Conservation (phyloP, 2,888 invertebrate genomes). For the Drosophila meridionalis region DNA sequence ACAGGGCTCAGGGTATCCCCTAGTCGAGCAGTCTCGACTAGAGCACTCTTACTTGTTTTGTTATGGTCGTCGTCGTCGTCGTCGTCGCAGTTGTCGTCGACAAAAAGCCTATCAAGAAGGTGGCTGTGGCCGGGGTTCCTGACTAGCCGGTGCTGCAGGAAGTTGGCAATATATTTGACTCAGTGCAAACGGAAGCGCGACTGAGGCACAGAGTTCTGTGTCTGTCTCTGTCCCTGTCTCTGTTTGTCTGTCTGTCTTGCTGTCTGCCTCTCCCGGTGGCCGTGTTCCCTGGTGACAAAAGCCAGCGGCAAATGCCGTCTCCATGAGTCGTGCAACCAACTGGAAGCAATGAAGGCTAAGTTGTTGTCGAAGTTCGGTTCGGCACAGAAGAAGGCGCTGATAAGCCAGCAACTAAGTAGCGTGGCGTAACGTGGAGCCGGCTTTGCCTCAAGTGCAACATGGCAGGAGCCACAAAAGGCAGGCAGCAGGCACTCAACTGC, state of each 20-base stretch:
- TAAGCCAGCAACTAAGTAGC: slow-evolving; percentile 61
- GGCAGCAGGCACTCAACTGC: slow-evolving; percentile 24
- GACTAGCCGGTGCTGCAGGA: slow-evolving; percentile 69
- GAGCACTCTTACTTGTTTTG: too few species aligned
- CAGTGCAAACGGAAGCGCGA: slow-evolving; percentile 77
- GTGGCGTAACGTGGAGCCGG: neutral
- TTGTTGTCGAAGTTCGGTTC: slow-evolving; percentile 65
- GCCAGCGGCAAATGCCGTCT: slow-evolving; percentile 42
- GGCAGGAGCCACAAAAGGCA: slow-evolving; percentile 48
- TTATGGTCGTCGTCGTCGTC: slow-evolving; percentile 27
- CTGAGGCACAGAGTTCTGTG: slow-evolving; percentile 49
- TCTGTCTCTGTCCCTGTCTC: slow-evolving; percentile 4
- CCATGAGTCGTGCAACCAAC: slow-evolving; percentile 55
- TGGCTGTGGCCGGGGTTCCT: slow-evolving; percentile 41
- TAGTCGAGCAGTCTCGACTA: too few species aligned
- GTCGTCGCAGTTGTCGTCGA: slow-evolving; percentile 36
- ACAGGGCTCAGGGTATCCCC: too few species aligned
- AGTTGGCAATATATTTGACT: slow-evolving; percentile 83
- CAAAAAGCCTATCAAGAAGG: slow-evolving; percentile 70
- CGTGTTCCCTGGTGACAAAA: slow-evolving; percentile 61
- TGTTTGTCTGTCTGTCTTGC: neutral
- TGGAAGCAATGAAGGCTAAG: slow-evolving; percentile 79
- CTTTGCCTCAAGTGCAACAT: slow-evolving; percentile 16
- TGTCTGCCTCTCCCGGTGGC: slow-evolving; percentile 2
- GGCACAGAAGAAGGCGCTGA: slow-evolving; percentile 42